Evolutionary conservation across 2,888 invertebrate species (phyloP).

Genomic region (Odontocerum albicorne): DNA sequence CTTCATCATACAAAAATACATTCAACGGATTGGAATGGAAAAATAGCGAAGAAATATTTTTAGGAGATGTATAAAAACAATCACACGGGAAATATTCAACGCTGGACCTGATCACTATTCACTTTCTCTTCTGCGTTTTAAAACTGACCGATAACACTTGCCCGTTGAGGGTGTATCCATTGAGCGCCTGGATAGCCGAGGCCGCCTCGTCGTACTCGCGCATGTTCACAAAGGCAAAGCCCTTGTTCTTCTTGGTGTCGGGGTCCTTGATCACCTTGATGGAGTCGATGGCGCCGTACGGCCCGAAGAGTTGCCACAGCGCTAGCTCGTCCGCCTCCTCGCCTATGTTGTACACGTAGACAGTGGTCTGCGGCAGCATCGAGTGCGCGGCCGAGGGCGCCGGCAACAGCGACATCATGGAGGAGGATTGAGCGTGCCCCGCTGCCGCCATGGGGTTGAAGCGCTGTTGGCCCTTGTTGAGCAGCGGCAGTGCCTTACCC

Average conservation of each 20-base stretch:
- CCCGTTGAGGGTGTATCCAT: constrained; percentile 58
- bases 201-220: constrained; percentile 59
- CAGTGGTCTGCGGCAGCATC: constrained; percentile 53
- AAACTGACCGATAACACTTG: constrained; percentile 60
- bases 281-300: constrained; percentile 58
- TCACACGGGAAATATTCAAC: constrained; percentile 13
- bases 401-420: constrained; percentile 50
- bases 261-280: constrained; percentile 59
- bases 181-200: constrained; percentile 58
- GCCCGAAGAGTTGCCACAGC: constrained; percentile 58
- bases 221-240: constrained; percentile 59
- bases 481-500: constrained; percentile 56
- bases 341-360: constrained; percentile 58
- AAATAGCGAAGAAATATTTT: constrained; percentile 42
- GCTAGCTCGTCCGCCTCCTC: constrained; percentile 58
- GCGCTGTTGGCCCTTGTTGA: constrained; percentile 56
- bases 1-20: constrained; percentile 59
- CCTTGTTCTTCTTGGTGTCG: constrained; percentile 59
- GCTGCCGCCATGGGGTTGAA: constrained; percentile 56
- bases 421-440: constrained; percentile 45
- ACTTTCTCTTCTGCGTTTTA: constrained; percentile 58
- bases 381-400: constrained; percentile 46
- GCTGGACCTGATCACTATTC: background rate
- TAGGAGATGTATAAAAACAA: constrained; percentile 20
- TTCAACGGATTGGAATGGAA: constrained; percentile 56